These are phyloP conservation scores for Loxodonta africana DNA, from an alignment of 2,113 vertebrate species.

Conservation along the genomic window DNA sequence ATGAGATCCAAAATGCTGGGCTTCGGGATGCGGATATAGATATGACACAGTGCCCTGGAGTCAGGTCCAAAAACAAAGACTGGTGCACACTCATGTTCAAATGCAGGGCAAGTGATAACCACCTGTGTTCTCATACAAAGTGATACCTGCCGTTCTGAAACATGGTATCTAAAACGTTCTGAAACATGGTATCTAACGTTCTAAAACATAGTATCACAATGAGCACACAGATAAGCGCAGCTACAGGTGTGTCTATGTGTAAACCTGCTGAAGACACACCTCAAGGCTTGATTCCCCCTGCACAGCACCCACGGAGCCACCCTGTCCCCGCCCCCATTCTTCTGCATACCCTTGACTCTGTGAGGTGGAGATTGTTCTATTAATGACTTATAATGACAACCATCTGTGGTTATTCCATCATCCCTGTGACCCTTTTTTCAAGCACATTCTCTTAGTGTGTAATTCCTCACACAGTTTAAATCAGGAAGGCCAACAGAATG, in stretches of 20 bases:
- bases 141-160: fast-evolving
- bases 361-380: background rate
- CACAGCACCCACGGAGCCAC: fast-evolving
- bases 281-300: background rate
- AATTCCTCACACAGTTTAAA: background rate
- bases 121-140: fast-evolving
- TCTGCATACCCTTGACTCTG: too few relatives aligned
- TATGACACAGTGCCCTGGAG: fast-evolving
- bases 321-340: fast-evolving
- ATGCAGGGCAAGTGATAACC: fast-evolving
- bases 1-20: fast-evolving
- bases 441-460: fast-evolving
- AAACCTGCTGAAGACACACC: fast-evolving
- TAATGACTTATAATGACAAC: background rate
- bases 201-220: fast-evolving
- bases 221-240: fast-evolving
- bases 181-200: fast-evolving
- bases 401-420: fast-evolving
- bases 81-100: fast-evolving
- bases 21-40: fast-evolving
- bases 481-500: background rate
- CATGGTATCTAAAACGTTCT: fast-evolving
- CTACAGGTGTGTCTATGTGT: fast-evolving
- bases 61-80: fast-evolving
- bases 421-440: fast-evolving